Evolutionary conservation across 2,888 invertebrate species (phyloP).

Genomic region (Hypercompe scribonia): DNA sequence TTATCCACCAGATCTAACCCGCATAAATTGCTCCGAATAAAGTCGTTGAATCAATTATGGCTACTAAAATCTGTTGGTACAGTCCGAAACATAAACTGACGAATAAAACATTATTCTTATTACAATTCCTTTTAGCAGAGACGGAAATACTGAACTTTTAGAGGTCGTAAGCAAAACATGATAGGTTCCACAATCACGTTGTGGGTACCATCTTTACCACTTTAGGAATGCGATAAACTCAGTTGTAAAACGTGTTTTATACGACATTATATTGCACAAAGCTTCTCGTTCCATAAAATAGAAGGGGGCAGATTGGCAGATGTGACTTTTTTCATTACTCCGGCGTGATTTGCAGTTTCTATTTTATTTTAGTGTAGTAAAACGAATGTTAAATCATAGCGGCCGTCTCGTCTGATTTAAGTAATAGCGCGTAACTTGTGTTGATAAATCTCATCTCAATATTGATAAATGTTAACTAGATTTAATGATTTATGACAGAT

Average conservation of each 20-base stretch:
- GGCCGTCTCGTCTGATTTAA: constrained; percentile 29
- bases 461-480: too few species aligned
- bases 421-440: constrained; percentile 12
- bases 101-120: constrained; percentile 51
- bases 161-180: constrained; percentile 58
- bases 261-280: constrained; percentile 57
- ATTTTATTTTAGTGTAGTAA: constrained; percentile 48
- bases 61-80: constrained; percentile 41
- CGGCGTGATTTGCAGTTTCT: constrained; percentile 52
- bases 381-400: constrained; percentile 30
- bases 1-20: constrained; percentile 17
- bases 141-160: constrained; percentile 53
- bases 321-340: constrained; percentile 53
- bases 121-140: constrained; percentile 46
- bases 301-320: constrained; percentile 36
- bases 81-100: constrained; percentile 37
- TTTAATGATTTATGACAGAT: not conserved
- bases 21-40: constrained; percentile 26
- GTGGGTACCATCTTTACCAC: constrained; percentile 41
- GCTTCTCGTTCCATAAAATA: constrained; percentile 53
- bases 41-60: constrained; percentile 48
- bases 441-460: not conserved
- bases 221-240: constrained; percentile 63
- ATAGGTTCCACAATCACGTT: constrained; percentile 53
- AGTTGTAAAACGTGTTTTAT: constrained; percentile 61